Evolutionary conservation across 2,113 vertebrate species (phyloP), one percentile per base, ranked within the genome.

Genomic region (Burhinus bistriatus): DNA sequence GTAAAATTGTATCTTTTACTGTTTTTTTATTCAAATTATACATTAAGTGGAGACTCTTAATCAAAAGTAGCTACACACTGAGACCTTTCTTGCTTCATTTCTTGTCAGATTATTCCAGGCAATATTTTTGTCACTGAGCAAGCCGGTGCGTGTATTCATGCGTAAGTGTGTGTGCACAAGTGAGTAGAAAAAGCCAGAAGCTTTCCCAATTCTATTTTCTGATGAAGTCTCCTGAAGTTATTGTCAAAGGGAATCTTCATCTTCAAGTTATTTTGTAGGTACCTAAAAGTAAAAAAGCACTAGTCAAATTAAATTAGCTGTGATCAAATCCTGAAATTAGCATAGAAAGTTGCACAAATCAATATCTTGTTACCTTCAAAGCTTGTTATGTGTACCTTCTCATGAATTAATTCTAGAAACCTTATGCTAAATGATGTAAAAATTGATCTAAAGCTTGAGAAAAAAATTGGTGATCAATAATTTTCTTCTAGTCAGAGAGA

Each of bases 351-450:
- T 44, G 51, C 42, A 89, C 68, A 78, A 88, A 96, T 97, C 97
- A 95, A 97, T 98, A 97, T 79, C 94, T 97, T 97, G 97, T 97
- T 98, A 97, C 79, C 95, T 98, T 98, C 85, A 97, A 97, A 97
- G 96, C 64, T 87, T 97, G 96, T 97, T 97, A 95, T 97, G 76
- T 96, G 84, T 90, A 87, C 89, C 61, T 93, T 91, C 91, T 94
- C 91, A 90, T 91, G 94, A 97, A 95, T 97, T 98, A 95, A 95
- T 95, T 96, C 85, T 83, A 90, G 90, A 96, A 98, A 96, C 72
- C 90, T 96, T 97, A 90, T 97, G 90, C 69, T 94, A 97, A 97
- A 97, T 97, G 95, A 97, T 93, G 93, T 97, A 94, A 95, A 87
- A 95, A 97, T 97, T 97, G 96, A 97, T 98, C 91, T 96, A 93